Percentiles rank a stretch among this genome's conserved stretches.
These are phyloP conservation scores for Cuculus canorus DNA, from an alignment of 2,797 vertebrate species.

Conservation along the genomic window DNA sequence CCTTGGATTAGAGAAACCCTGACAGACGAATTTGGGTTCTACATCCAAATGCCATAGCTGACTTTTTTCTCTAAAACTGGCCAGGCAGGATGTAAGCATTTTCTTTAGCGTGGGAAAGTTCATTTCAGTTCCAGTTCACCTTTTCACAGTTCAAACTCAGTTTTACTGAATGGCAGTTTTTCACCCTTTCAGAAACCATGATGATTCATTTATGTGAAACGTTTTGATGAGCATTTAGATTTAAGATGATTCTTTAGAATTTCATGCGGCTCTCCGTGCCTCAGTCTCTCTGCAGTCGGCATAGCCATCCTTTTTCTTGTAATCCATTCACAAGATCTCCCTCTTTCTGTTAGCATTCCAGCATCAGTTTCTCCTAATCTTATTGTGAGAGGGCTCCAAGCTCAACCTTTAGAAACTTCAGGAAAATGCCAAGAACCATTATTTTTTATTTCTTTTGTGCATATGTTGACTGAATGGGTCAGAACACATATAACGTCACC, in stretches of 20 bases:
- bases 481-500: background rate
- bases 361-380: background rate
- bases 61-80: background rate
- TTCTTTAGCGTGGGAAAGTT: background rate
- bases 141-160: background rate
- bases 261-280: background rate
- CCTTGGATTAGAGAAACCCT: background rate
- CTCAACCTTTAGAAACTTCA: background rate
- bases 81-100: background rate
- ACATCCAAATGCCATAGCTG: background rate
- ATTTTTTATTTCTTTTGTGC: background rate
- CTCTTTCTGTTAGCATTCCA: background rate
- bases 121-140: slow-evolving; percentile 33
- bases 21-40: background rate
- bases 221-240: background rate
- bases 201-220: background rate
- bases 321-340: background rate
- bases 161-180: background rate
- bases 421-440: background rate
- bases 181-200: background rate
- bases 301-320: background rate
- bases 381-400: background rate
- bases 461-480: background rate
- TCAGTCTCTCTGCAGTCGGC: background rate
- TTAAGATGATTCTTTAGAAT: background rate